Base-by-base conservation (phyloP, 2,113 vertebrate genomes). In the Neoarius graeffei region DNA sequence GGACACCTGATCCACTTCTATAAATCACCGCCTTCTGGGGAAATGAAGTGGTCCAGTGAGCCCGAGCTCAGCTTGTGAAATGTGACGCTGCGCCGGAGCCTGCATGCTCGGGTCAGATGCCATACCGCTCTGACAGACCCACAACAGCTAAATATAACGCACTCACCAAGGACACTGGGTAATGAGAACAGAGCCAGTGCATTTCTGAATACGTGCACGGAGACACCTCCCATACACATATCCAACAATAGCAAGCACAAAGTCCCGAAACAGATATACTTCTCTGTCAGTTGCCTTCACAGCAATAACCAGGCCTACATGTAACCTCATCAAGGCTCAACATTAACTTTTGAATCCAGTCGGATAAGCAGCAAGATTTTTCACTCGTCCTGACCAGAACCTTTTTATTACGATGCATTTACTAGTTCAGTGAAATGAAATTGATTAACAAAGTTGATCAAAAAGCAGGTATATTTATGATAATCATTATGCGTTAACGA, bases 121-220 rank as follows among this genome's bases (percentile, higher is more conserved):
- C 66, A 73, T 87, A 67, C 59, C 35, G 19, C 83, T 69, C 50
- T 81, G 83, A 83, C 64, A 85, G 85, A 60, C 79, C 71, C 59
- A 74, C 62, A n/a, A 84, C 6, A n/a, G 86, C 91, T 91, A 92
- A 89, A 91, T 91, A 91, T 92, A 93, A 89, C 86, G 7, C 59
- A 14, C 77, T 87, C 88, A 90, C 86, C 87, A 87, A 85, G 86
- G 83, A 84, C 89, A 73, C 83, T 50, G 81, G 50, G 23, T 92
- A 90, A 89, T 91, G 85, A 85, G 87, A 89, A 56, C 71, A 30
- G 87, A 69, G 73, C 74, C 82, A 14, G 73, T 42, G 73, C 74
- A 42, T 84, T 84, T 84, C 86, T 87, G 67, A 66, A 87, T 87
- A 81, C 59, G 30, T 84, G 74, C 66, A 71, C 4, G 10, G 30